Evolutionary conservation across 2,113 vertebrate species (phyloP).

Genomic region (Erythrolamprus reginae): DNA sequence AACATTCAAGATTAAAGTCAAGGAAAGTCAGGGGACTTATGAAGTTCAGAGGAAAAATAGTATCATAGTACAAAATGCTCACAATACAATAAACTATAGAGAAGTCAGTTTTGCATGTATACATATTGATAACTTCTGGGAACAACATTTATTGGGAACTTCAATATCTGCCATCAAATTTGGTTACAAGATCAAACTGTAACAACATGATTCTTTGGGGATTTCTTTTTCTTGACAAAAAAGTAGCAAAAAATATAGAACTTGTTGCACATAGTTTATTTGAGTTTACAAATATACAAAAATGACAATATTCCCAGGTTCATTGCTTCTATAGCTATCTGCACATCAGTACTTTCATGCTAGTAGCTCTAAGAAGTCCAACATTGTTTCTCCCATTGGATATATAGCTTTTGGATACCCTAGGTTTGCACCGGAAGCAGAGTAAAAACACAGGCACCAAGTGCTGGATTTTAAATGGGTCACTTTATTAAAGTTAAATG

Average conservation of each 20-base stretch:
- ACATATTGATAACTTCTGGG: background rate
- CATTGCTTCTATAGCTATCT: background rate
- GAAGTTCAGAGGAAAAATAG: background rate
- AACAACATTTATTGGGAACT: background rate
- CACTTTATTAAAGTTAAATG: no score
- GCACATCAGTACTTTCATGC: background rate
- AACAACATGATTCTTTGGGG: background rate
- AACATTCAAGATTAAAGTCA: background rate
- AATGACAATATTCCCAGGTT: background rate
- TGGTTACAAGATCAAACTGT: background rate
- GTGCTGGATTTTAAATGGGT: no score
- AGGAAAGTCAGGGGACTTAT: background rate
- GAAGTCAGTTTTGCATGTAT: background rate
- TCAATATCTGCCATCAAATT: background rate
- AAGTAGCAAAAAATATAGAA: background rate
- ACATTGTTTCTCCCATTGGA: background rate
- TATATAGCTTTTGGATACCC: background rate
- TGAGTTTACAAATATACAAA: background rate
- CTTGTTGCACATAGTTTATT: background rate
- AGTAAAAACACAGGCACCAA: no score
- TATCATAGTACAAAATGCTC: background rate
- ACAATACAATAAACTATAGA: background rate
- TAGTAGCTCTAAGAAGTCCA: background rate
- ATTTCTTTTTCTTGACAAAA: background rate
- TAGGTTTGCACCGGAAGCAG: no score